Conservation (phyloP, 2,113 vertebrate genomes). For the Xiphophorus couchianus region DNA sequence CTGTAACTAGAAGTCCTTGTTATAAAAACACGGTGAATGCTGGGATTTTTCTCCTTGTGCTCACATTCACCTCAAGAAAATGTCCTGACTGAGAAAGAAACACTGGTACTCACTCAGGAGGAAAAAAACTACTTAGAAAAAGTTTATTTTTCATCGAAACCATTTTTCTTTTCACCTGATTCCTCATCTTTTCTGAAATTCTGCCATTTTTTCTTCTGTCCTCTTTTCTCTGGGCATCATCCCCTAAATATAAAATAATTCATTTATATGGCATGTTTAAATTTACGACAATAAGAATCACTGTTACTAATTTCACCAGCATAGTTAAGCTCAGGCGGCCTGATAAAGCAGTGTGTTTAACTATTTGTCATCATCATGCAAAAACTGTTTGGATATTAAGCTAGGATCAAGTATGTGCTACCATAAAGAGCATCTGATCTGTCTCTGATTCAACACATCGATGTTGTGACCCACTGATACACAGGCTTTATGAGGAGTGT, state of each 20-base stretch:
- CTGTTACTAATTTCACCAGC: not conserved
- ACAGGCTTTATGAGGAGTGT: not conserved
- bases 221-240: not conserved
- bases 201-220: not conserved
- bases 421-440: not conserved
- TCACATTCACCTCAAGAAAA: too few species aligned
- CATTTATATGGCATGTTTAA: not conserved
- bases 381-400: not conserved
- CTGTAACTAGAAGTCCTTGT: too few species aligned
- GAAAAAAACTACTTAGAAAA: too few species aligned
- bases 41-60: too few species aligned
- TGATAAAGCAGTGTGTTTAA: not conserved
- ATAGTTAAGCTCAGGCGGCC: too few species aligned
- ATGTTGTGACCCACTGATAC: not conserved
- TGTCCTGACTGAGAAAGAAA: too few species aligned
- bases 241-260: not conserved
- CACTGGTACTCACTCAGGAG: too few species aligned
- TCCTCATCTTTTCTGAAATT: not conserved
- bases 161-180: too few species aligned
- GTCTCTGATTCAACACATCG: not conserved
- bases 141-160: too few species aligned
- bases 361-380: not conserved
- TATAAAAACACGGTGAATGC: too few species aligned
- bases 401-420: not conserved
- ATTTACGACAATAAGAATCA: not conserved